A percentile compares a stretch with the other conserved stretches of the same genome.
These are phyloP conservation scores for Drosophila maculinotata DNA, from an alignment of 2,888 invertebrate species.

Conservation along the genomic window DNA sequence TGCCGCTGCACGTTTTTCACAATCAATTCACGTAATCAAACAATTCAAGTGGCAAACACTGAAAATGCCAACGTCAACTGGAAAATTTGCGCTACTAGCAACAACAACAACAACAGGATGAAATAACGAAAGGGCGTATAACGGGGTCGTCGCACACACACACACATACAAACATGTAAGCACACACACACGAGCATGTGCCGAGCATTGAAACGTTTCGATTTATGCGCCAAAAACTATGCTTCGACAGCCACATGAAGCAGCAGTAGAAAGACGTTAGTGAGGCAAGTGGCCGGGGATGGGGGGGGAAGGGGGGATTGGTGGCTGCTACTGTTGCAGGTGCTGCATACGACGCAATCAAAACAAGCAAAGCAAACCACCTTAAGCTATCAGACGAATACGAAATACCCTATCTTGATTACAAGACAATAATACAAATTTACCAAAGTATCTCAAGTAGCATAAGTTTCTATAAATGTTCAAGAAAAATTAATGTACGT, in stretches of 20 bases:
- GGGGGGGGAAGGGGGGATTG: not conserved
- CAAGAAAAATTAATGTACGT: too few relatives aligned
- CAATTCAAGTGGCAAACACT: conserved; percentile 84
- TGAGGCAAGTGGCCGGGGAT: conserved; percentile 9
- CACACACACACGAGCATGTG: conserved; percentile 42
- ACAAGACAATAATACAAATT: too few relatives aligned
- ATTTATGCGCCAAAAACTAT: conserved; percentile 83
- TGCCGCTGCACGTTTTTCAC: conserved; percentile 79
- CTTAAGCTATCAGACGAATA: conserved; percentile 15
- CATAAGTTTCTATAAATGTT: too few relatives aligned
- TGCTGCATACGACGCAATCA: conserved; percentile 73
- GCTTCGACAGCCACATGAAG: conserved; percentile 82
- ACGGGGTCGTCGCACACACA: conserved; percentile 2
- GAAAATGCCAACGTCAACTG: conserved; percentile 84
- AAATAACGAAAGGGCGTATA: conserved; percentile 7
- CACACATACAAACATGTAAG: conserved; percentile 14
- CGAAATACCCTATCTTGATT: conserved; percentile 46
- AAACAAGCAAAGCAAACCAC: conserved; percentile 58
- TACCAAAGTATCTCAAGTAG: too few relatives aligned
- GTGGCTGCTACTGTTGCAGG: conserved; percentile 57
- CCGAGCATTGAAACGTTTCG: conserved; percentile 77
- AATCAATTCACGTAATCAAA: conserved; percentile 84
- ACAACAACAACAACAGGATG: conserved; percentile 42
- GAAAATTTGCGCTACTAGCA: conserved; percentile 76
- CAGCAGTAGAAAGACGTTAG: conserved; percentile 45